A percentile compares a stretch with the other conserved stretches of the same genome.
Conservation (phyloP, 2,113 vertebrate species). For the Chlorodrepanis virens region DNA sequence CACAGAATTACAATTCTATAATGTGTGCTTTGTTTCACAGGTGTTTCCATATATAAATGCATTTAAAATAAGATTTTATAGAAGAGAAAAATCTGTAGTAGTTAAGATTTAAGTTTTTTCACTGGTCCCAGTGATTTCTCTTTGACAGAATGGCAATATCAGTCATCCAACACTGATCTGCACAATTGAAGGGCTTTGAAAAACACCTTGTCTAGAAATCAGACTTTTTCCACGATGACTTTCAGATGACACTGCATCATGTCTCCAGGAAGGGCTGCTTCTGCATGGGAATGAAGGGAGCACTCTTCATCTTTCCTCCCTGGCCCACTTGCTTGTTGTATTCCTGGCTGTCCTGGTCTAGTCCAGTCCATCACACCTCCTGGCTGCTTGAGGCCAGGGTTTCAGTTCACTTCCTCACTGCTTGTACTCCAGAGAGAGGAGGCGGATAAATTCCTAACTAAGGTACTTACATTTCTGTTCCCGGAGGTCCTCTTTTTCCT, state of each 20-base stretch:
- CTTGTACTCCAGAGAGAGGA: neutral
- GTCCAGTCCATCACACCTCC: neutral
- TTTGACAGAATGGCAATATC: neutral
- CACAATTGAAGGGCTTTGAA: neutral
- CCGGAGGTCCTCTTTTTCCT: neutral
- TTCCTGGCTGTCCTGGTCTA: neutral
- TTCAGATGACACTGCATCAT: neutral
- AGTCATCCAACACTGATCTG: neutral
- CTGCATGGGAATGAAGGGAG: accelerated
- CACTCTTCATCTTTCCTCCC: neutral
- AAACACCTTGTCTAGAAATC: neutral
- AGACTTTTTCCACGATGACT: neutral
- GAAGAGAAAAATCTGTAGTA: neutral
- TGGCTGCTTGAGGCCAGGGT: neutral
- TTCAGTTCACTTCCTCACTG: neutral
- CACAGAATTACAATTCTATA: neutral
- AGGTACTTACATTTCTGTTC: neutral
- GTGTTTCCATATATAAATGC: neutral
- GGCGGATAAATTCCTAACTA: neutral
- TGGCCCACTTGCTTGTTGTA: neutral
- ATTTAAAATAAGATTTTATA: neutral
- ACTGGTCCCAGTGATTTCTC: neutral
- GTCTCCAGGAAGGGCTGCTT: neutral
- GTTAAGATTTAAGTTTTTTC: neutral
- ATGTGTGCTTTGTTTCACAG: accelerated